A percentile compares a stretch with the other conserved stretches of the same genome.
phyloP scores from a whole-genome alignment of 2,888 invertebrate genomes.

The Crematogaster levior region DNA sequence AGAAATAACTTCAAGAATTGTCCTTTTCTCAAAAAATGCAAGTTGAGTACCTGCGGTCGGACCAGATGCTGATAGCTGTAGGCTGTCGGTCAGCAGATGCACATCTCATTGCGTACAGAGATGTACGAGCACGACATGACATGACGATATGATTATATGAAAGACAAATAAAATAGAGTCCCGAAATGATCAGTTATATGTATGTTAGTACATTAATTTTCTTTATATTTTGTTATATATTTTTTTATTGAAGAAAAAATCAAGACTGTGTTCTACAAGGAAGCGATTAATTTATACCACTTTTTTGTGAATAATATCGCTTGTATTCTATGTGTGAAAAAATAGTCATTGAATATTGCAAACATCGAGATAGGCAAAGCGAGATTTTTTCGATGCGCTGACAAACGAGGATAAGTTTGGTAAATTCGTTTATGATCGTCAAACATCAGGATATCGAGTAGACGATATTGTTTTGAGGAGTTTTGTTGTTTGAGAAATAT shows the following conservation, averaged over 20 bases:
- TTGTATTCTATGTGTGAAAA: neutral
- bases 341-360: neutral
- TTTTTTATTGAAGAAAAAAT: neutral
- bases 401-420: slow-evolving; percentile 29
- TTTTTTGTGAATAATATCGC: neutral
- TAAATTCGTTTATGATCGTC: slow-evolving; percentile 26
- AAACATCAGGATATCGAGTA: slow-evolving; percentile 36
- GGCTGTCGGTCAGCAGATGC: slow-evolving; percentile 51
- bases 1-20: slow-evolving; percentile 14
- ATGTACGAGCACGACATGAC: slow-evolving; percentile 29
- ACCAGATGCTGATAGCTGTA: slow-evolving; percentile 57
- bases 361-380: neutral
- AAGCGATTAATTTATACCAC: neutral
- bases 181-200: neutral
- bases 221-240: neutral
- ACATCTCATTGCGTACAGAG: slow-evolving; percentile 40
- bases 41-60: slow-evolving; percentile 51
- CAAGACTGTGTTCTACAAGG: too few species aligned
- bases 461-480: slow-evolving; percentile 19
- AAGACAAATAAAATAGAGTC: neutral
- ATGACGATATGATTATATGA: slow-evolving; percentile 1
- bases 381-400: neutral
- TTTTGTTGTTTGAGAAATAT: slow-evolving; percentile 38
- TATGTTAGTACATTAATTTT: slow-evolving; percentile 23
- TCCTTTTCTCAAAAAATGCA: slow-evolving; percentile 14